phyloP scores from a whole-genome alignment of 2,888 invertebrate genomes.

The Pristionchus entomophagus region DNA sequence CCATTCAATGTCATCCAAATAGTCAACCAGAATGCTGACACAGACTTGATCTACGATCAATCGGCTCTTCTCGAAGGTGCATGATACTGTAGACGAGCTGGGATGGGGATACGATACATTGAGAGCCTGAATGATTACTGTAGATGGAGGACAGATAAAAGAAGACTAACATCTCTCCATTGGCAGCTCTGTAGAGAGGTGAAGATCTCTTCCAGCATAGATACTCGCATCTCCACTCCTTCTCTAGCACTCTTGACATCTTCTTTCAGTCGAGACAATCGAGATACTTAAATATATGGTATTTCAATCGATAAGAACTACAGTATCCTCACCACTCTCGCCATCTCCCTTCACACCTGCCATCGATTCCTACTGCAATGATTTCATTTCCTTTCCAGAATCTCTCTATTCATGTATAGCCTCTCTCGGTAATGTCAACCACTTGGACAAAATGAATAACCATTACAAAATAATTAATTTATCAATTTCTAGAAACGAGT shows the following conservation, averaged over 20 bases:
- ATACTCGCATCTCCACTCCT: constrained; percentile 40
- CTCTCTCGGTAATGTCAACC: neutral
- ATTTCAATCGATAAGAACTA: neutral
- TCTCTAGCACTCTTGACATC: constrained; percentile 12
- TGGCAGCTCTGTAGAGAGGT: constrained; percentile 24
- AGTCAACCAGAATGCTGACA: constrained; percentile 8
- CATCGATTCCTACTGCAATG: neutral
- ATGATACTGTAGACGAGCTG: neutral
- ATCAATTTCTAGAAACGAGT: constrained; percentile 24
- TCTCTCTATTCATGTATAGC: neutral
- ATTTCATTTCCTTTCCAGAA: too few species aligned
- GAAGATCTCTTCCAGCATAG: constrained; percentile 33
- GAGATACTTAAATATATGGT: neutral
- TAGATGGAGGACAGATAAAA: neutral
- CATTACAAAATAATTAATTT: neutral
- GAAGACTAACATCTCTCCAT: constrained; percentile 30
- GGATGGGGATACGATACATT: constrained; percentile 34
- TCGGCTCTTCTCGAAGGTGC: constrained; percentile 4
- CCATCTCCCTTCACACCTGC: neutral
- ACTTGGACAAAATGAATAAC: neutral
- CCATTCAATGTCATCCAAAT: neutral
- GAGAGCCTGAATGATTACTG: constrained; percentile 31
- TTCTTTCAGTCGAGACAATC: neutral
- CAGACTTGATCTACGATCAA: constrained; percentile 5
- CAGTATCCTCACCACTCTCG: neutral